Evolutionary conservation across 2,888 invertebrate genomes (phyloP), one percentile per base, ranked within the genome.

Genomic region (Synergus japonicus): DNA sequence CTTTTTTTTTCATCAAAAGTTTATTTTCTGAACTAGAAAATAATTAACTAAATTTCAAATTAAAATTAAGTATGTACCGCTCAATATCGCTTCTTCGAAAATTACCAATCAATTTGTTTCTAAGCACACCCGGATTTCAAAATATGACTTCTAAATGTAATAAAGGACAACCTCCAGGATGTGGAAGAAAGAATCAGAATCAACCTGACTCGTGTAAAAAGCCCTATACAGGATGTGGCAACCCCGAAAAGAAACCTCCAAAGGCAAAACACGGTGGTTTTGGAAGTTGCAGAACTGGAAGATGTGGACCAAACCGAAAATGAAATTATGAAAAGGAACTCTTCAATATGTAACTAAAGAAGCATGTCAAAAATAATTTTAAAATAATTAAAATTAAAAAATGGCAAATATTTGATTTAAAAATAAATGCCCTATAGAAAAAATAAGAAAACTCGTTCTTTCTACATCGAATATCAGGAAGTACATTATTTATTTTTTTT

Each of bases 251-350:
- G 4, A 49, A 9, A 54, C n/a, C n/a, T 54, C 67, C 67, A 12
- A 67, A 67, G 4, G 44, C 22, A 41, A 67, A 22, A 67, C 67
- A 67, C 67, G 22, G 44, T 12, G 67, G 44, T 44, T 67, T 67
- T 46, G 67, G 44, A 4, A 46, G 44, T 67, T 67, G 12, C 5
- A 43, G 67, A 44, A 67, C 44, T 43, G 67, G 67, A 67, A 22
- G 12, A 10, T 67, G 67, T 44, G 22, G 44, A 67, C 9, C 22
- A 46, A 43, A 43, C 15, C 13, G 18, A 67, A 44, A 44, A 44
- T 44, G n/a, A 67, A 67, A 67, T 67, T 46, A 44, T 10, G 5
- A 67, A 67, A 44, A 54, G 54, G n/a, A n/a, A 54, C 8, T 54
- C n/a, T 8, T 9, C 7, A 44, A 43, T 43, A 22, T 44, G 4